Conservation (phyloP, 2,888 invertebrate species). For the Creontiades dilutus region DNA sequence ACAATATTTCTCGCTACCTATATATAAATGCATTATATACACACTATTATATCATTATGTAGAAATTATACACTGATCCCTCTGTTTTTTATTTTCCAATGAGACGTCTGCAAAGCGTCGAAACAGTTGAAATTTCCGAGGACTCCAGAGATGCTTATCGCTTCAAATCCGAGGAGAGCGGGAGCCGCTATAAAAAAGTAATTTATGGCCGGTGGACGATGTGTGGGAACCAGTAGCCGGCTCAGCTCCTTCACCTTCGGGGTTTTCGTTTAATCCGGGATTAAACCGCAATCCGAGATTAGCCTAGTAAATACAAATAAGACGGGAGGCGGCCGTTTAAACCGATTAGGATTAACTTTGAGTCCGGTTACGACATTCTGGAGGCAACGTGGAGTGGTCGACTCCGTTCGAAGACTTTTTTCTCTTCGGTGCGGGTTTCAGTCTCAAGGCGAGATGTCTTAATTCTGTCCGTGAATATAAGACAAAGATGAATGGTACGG, state of each 20-base stretch:
- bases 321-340: neutral
- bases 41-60: too few species aligned
- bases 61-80: too few species aligned
- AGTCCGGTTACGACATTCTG: neutral
- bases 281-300: slow-evolving; percentile 9
- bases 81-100: too few species aligned
- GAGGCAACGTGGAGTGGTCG: neutral
- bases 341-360: neutral
- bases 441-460: too few species aligned
- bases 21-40: too few species aligned
- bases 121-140: neutral
- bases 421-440: too few species aligned
- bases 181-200: slow-evolving; percentile 37
- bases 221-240: slow-evolving; percentile 33
- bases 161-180: slow-evolving; percentile 24
- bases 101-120: too few species aligned
- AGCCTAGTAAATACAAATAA: slow-evolving; percentile 47
- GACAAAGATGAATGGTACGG: too few species aligned
- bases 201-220: slow-evolving; percentile 13
- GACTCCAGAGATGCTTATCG: neutral
- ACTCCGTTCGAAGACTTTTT: neutral
- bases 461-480: too few species aligned
- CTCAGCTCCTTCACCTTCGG: slow-evolving; percentile 11
- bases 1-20: too few species aligned
- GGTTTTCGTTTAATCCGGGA: slow-evolving; percentile 29